Conservation (phyloP, 2,797 vertebrate species). For the Lindbergichthys nudifrons region DNA sequence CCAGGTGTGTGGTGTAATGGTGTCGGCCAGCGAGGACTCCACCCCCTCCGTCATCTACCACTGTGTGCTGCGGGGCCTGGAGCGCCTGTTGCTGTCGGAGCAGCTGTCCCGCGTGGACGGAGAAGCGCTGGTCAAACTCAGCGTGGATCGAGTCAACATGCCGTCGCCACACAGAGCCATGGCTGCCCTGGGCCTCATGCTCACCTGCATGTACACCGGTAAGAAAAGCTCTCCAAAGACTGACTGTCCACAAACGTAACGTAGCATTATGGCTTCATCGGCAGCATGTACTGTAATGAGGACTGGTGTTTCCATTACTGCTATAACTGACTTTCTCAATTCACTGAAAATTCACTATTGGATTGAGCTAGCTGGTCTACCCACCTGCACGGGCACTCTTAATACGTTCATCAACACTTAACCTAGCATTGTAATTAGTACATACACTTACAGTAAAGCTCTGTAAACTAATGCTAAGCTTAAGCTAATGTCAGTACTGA, state of each 20-base stretch:
- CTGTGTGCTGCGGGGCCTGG: conserved; percentile 94
- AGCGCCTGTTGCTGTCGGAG: conserved; percentile 96
- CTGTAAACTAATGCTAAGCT: neutral
- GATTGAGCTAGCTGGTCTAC: conserved; percentile 18
- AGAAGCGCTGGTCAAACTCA: conserved; percentile 95
- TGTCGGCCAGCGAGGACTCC: conserved; percentile 94
- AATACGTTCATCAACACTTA: neutral
- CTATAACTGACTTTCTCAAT: neutral
- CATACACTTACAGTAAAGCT: neutral
- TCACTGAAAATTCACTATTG: conserved; percentile 11
- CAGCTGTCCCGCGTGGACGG: conserved; percentile 94
- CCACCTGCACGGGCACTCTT: conserved; percentile 8
- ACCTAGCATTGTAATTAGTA: neutral
- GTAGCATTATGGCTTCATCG: conserved; percentile 62
- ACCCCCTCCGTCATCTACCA: conserved; percentile 96
- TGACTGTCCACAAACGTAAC: neutral
- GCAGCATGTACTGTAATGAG: conserved; percentile 89
- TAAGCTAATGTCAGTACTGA: neutral
- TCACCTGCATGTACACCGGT: conserved; percentile 99
- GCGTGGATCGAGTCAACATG: conserved; percentile 96
- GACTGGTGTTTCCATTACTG: conserved; percentile 42
- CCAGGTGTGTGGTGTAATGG: conserved; percentile 95
- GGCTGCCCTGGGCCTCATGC: conserved; percentile 98
- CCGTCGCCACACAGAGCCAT: conserved; percentile 96
- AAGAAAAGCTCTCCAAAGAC: conserved; percentile 43